phyloP scores from a whole-genome alignment of 2,888 invertebrate species.

The Thecocarcelia acutangulata region DNA sequence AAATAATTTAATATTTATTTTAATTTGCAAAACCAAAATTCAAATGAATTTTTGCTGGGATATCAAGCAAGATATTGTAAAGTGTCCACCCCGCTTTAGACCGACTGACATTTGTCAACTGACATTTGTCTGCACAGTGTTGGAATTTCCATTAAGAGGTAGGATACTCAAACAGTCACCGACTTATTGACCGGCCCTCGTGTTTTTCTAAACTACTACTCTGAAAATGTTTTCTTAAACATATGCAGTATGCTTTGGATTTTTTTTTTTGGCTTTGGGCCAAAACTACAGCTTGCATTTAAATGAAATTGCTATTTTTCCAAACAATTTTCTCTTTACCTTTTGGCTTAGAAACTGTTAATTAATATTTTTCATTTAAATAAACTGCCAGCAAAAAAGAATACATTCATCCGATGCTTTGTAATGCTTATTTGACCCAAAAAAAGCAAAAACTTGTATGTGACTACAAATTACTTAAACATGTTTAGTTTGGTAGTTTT shows the following conservation, averaged over 20 bases:
- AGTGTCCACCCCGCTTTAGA: too few relatives aligned
- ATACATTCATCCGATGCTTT: not conserved
- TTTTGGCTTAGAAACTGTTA: constrained; percentile 44
- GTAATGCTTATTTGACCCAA: constrained; percentile 8
- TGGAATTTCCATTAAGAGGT: too few relatives aligned
- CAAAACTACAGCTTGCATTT: not conserved
- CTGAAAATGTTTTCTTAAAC: constrained; percentile 1
- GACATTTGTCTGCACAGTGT: too few relatives aligned
- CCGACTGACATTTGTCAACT: too few relatives aligned
- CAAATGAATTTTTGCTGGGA: too few relatives aligned
- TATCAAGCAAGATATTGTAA: too few relatives aligned
- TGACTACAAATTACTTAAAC: not conserved
- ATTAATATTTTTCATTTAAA: constrained; percentile 38
- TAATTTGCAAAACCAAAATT: too few relatives aligned
- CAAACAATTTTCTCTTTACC: constrained; percentile 5
- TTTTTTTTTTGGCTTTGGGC: constrained; percentile 31
- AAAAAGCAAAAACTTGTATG: not conserved
- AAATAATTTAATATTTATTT: too few relatives aligned
- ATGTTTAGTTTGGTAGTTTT: not conserved
- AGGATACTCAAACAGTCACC: too few relatives aligned
- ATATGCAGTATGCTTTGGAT: not conserved
- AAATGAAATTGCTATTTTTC: constrained; percentile 2
- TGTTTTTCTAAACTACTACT: not conserved
- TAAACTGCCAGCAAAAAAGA: not conserved
- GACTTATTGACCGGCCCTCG: too few relatives aligned